These are phyloP conservation scores for Oncorhynchus masou DNA, from an alignment of 2,113 vertebrate species.

Conservation along the genomic window DNA sequence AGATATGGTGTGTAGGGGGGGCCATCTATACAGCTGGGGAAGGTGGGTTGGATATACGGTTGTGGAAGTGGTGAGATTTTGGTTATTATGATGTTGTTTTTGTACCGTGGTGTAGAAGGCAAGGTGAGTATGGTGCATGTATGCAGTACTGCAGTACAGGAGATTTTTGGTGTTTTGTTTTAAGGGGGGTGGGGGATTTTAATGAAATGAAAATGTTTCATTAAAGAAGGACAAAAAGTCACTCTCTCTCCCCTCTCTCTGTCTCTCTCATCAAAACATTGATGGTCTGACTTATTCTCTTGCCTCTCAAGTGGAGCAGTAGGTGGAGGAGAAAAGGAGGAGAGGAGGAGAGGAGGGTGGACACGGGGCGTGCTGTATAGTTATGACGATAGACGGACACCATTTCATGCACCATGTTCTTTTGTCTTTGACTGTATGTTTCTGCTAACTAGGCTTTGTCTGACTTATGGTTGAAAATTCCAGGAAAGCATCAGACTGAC, in stretches of 20 bases:
- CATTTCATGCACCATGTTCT: neutral
- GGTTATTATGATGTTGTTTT: no score
- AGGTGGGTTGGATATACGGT: no score
- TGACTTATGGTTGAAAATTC: constrained; percentile 53
- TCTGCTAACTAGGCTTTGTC: constrained; percentile 47
- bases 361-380: constrained; percentile 8
- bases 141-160: no score
- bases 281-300: constrained; percentile 58
- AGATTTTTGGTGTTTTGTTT: no score
- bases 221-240: neutral
- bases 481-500: constrained; percentile 61
- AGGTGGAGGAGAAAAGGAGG: constrained; percentile 17
- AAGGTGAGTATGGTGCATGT: no score
- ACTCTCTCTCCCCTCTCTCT: neutral
- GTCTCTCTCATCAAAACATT: constrained; percentile 36
- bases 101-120: no score
- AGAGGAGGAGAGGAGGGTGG: constrained; percentile 39
- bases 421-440: constrained; percentile 30
- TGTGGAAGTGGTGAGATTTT: no score
- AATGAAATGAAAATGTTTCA: no score
- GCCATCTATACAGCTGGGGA: no score
- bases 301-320: constrained; percentile 47
- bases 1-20: no score
- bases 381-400: constrained; percentile 43
- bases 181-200: no score